Evolutionary conservation across 1,140 invertebrate genomes (phyloP), one percentile per base, ranked within the genome.

Genomic region (Spodoptera frugiperda): DNA sequence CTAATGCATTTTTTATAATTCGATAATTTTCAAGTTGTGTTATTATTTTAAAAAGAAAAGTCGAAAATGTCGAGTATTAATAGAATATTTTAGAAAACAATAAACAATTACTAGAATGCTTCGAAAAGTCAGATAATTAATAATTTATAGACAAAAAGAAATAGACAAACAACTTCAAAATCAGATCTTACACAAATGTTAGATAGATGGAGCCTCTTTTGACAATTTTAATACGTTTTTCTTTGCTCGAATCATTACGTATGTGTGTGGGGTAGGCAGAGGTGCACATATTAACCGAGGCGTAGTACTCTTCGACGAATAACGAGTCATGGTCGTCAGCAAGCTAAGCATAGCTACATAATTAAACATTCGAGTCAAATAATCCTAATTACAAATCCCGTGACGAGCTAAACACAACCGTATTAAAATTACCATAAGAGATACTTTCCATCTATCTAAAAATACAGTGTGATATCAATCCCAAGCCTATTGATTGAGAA

Each of bases 11-110:
- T 46, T 57, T 55, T 71, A 71, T 57, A 39, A 44, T 70, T 53
- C 49, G 49, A 53, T 51, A 70, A 25, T 14, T 67, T 14, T 51
- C n/a, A 59, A 33, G 55, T 33, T n/a, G n/a, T 39, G 30, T 68
- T 30, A 1, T n/a, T 39, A 9, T 39, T 39, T 39, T 10, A 39
- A 39, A 39, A 70, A 71, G 30, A 71, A 49, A 25, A 70, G 54
- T 17, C 46, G n/a, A 55, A 71, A 71, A 71, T 33, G 68, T 72
- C 53, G 71, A 73, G 44, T 73, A 73, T 73, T 59, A 48, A 59
- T n/a, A 48, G 48, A 59, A 49, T 33, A 8, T 39, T 39, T 14
- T 46, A 39, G 33, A 57, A 44, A 12, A 57, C 46, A 72, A 70
- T 70, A 70, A 70, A 39, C 21, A 54, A 21, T 25, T 54, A 15